Percentiles rank a stretch among this genome's conserved stretches.
Evolutionary conservation across 2,797 vertebrate species (phyloP).

Genomic region (Spatula versicolor): DNA sequence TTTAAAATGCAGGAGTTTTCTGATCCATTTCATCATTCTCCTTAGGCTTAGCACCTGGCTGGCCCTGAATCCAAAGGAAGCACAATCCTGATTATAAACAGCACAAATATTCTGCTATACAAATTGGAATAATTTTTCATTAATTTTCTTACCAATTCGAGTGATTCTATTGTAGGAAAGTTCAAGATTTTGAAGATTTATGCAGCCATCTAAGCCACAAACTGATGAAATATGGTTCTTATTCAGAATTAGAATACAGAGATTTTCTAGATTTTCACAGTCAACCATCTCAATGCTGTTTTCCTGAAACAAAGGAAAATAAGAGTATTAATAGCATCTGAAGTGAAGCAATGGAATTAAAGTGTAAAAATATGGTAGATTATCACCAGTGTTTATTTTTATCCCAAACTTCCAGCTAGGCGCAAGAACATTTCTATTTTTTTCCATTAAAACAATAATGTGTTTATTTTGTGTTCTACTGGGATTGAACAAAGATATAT

Average conservation of each 20-base stretch:
- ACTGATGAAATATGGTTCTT: slow-evolving; percentile 88
- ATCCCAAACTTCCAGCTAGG: background rate
- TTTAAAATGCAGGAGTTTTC: background rate
- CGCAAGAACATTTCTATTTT: background rate
- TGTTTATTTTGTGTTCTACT: background rate
- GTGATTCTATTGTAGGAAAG: slow-evolving; percentile 91
- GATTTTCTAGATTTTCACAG: slow-evolving; percentile 85
- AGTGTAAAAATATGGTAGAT: background rate
- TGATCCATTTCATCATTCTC: background rate
- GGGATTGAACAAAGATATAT: background rate
- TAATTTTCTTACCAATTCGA: slow-evolving; percentile 86
- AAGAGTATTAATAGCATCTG: background rate
- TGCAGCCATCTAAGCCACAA: slow-evolving; percentile 86
- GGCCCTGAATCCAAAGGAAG: background rate
- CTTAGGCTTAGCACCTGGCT: background rate
- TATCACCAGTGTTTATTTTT: background rate
- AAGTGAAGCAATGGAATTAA: background rate
- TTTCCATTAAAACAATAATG: background rate
- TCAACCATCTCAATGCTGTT: slow-evolving; percentile 87
- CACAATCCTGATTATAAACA: background rate
- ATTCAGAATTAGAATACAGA: slow-evolving; percentile 85
- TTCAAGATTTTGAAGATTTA: slow-evolving; percentile 85
- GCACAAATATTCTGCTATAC: background rate
- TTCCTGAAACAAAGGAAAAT: slow-evolving; percentile 81
- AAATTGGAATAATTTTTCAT: background rate